Evolutionary conservation across 2,113 vertebrate species (phyloP), one percentile per base, ranked within the genome.

Genomic region (Ondatra zibethicus): DNA sequence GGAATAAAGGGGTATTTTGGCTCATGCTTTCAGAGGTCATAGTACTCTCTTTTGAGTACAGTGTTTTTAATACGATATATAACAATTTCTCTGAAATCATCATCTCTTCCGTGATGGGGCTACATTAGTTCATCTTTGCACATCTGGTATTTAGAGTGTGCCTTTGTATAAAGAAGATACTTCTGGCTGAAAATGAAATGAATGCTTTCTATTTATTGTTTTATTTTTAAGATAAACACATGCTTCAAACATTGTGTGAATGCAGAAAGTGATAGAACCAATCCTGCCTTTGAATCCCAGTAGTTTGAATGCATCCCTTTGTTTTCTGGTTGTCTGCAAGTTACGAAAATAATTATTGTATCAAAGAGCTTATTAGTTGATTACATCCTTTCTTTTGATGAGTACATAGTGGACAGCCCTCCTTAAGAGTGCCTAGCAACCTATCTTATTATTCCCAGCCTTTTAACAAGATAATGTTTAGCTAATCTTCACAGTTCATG

Each of bases 401-500:
- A 78, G 55, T 63, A 33, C 29, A 25, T 63, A 31, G 39, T 78
- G 13, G 47, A 77, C 47, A 91, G 39, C 39, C 16, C 5, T 93
- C 39, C 25, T 86, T 63, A 73, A 88, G 55, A 92, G 91, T 77
- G 80, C 87, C 16, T 88, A 27, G 3, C n/a, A 16, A 85, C 70
- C 21, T 72, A 12, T 9, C n/a, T 84, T 94, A 66, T 50, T 70
- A 55, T 73, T 97, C 68, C 19, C 50, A 19, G 10, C 23, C 33
- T 68, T 96, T 95, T 82, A 92, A 55, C 65, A 88, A 75, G 68
- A 52, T 52, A 82, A 68, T 77, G 91, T 89, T n/a, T 91, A 80
- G 86, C 66, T 95, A 75, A 93, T 94, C 82, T 84, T 95, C 61
- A 75, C n/a, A 95, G 82, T 84, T 93, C 39, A 36, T 68, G 3